These are phyloP conservation scores for Ceyx cyanopectus DNA, from an alignment of 2,113 vertebrate genomes.

Conservation along the genomic window DNA sequence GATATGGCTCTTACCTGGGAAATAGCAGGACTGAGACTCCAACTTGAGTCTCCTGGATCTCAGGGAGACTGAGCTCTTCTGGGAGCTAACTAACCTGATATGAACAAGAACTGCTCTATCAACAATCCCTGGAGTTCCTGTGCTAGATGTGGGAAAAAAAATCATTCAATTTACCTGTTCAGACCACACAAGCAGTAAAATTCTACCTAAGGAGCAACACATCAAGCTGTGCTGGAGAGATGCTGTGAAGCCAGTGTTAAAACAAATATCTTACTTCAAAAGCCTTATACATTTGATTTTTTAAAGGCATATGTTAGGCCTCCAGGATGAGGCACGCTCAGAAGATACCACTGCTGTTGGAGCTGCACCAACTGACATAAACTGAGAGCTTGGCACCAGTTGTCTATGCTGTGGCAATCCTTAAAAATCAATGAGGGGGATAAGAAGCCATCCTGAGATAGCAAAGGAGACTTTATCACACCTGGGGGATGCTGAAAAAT, in stretches of 20 bases:
- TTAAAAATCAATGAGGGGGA: not conserved
- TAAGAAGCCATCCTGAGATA: not conserved
- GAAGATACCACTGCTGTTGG: not conserved
- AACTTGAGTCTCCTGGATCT: not conserved
- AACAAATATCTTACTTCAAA: not conserved
- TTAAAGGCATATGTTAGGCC: rapidly evolving
- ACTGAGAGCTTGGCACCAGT: not conserved
- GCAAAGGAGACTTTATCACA: not conserved
- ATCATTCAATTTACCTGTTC: not conserved
- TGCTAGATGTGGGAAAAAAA: not conserved
- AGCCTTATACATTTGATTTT: not conserved
- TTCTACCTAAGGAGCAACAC: not conserved
- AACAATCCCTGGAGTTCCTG: not conserved
- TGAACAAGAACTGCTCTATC: not conserved
- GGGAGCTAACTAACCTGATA: not conserved
- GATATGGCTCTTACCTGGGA: not conserved
- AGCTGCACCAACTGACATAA: not conserved
- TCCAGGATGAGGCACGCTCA: not conserved
- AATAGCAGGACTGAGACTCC: not conserved
- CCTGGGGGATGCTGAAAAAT: not conserved
- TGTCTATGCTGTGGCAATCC: not conserved
- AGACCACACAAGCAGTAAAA: rapidly evolving
- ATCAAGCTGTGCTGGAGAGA: not conserved
- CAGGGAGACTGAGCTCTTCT: not conserved
- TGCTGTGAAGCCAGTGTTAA: not conserved